Evolutionary conservation across 2,888 invertebrate species (phyloP).

Genomic region (Tridacna crocea): DNA sequence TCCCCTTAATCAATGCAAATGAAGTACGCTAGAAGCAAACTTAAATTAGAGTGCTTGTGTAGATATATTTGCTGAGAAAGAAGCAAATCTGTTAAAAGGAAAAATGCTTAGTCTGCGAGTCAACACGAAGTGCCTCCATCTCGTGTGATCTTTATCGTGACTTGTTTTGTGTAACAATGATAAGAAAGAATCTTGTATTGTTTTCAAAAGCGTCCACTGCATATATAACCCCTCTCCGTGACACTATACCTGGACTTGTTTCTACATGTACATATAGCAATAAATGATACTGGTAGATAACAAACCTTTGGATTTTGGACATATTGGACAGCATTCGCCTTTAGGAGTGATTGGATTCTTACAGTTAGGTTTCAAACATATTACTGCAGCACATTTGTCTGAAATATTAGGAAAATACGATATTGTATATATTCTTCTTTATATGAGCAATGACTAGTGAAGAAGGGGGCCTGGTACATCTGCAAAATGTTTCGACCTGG

Average conservation of each 20-base stretch:
- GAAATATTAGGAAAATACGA: background rate
- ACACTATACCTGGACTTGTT: background rate
- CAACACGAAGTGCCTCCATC: too few relatives aligned
- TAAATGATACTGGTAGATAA: background rate
- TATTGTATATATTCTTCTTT: background rate
- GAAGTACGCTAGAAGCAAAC: too few relatives aligned
- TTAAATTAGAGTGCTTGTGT: too few relatives aligned
- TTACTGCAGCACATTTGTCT: conserved; percentile 7
- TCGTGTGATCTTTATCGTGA: too few relatives aligned
- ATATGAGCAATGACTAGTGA: background rate
- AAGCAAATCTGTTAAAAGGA: too few relatives aligned
- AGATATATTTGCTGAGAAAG: too few relatives aligned
- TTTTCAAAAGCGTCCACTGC: too few relatives aligned
- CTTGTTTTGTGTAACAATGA: too few relatives aligned
- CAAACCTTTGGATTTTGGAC: background rate
- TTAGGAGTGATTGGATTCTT: background rate
- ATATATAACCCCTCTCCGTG: too few relatives aligned
- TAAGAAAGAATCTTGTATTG: too few relatives aligned
- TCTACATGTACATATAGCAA: background rate
- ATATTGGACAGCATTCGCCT: conserved; percentile 5
- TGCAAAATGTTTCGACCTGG: background rate
- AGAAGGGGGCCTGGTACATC: background rate
- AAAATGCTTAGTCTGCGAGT: too few relatives aligned
- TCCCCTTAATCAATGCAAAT: too few relatives aligned
- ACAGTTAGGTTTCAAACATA: conserved; percentile 10